Evolutionary conservation across 2,888 invertebrate genomes (phyloP), one percentile per base, ranked within the genome.

Genomic region (Augiades crinisus): DNA sequence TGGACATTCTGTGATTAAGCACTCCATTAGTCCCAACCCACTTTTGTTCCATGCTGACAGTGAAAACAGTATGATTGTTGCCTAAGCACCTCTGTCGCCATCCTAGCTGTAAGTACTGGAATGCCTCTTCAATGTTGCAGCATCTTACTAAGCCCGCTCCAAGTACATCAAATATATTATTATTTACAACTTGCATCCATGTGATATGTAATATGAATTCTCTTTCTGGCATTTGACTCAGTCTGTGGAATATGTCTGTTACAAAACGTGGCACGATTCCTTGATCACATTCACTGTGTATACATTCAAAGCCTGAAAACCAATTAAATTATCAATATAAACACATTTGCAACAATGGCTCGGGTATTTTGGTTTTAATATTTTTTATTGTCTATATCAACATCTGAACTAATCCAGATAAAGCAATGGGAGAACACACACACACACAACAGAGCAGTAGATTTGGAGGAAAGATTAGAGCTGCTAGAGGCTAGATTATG

Each of bases 181-280:
- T 94, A 44, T 92, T 92, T 37, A 91, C 91, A 40, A 95, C 93
- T 78, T 94, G 94, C 65, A 94, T 93, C 92, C 94, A 95, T 34
- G 94, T 93, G 56, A 94, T 91, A 65, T 93, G 93, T 2, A 95
- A 79, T 37, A 92, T 90, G 66, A 91, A 93, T 53, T 91, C 93
- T 59, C 93, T 90, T 58, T 93, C 93, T 45, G 91, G 89, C 79
- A 92, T 91, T 62, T 92, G 91, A 53, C 91, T 85, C 19, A 94
- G 83, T 68, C 92, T 92, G 24, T 91, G 91, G 67, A 94, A 95
- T 63, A 95, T 91, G 66, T 94, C 94, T 12, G 94, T 91, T 13
- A 95, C 90, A 67, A 94, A 94, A 54, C 94, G 81, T 13, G 94
- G 95, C 5, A 95, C 91, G 33, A 95, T 89, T 19, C 94, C 93